Conservation (phyloP, 2,113 vertebrate species). For the Anser cygnoides region DNA sequence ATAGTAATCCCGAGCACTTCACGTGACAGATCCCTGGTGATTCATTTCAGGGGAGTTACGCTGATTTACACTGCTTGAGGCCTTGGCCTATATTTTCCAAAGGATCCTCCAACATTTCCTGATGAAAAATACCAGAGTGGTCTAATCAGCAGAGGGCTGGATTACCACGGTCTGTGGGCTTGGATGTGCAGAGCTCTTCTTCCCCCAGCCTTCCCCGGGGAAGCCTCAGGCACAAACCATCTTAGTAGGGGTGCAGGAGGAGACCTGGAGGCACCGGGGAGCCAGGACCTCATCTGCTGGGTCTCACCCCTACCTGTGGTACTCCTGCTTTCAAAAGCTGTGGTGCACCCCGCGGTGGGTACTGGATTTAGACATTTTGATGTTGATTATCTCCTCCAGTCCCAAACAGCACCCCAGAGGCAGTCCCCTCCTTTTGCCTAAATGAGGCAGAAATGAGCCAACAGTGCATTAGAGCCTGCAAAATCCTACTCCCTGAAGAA, state of each 20-base stretch:
- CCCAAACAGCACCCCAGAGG: neutral
- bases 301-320: neutral
- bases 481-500: neutral
- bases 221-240: neutral
- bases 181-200: neutral
- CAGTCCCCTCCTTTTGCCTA: neutral
- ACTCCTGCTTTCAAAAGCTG: neutral
- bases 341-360: fast-evolving
- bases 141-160: neutral
- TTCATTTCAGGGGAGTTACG: neutral
- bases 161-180: fast-evolving
- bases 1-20: conserved; percentile 23
- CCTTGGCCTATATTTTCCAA: conserved; percentile 54
- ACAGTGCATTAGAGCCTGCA: neutral
- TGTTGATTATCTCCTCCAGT: neutral
- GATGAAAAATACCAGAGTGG: conserved; percentile 46
- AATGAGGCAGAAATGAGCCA: neutral
- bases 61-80: conserved; percentile 3
- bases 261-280: neutral
- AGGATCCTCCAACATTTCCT: conserved; percentile 45
- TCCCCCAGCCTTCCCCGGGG: fast-evolving
- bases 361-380: neutral
- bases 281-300: neutral
- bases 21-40: conserved; percentile 16
- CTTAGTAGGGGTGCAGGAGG: neutral